phyloP scores from a whole-genome alignment of 1,140 invertebrate species.

The Diorhabda sublineata region DNA sequence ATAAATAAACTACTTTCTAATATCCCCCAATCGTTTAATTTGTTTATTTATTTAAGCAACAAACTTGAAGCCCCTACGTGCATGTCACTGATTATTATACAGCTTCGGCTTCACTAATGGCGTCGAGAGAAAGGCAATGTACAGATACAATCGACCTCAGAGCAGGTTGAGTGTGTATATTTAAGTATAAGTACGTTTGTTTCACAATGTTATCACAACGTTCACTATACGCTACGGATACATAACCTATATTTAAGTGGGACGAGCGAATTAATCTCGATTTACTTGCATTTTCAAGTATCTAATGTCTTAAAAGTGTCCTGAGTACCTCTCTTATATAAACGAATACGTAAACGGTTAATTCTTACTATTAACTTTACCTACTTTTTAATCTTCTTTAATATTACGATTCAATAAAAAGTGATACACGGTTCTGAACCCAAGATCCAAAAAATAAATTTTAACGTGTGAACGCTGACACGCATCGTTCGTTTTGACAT shows the following conservation, averaged over 20 bases:
- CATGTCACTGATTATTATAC: too few species aligned
- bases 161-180: constrained; percentile 18
- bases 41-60: too few species aligned
- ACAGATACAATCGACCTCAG: constrained; percentile 17
- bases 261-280: constrained; percentile 9
- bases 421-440: too few species aligned
- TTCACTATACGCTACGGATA: constrained; percentile 13
- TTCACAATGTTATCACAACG: constrained; percentile 19
- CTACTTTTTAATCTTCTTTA: neutral
- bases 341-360: neutral
- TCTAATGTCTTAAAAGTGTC: neutral
- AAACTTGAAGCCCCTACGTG: too few species aligned
- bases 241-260: constrained; percentile 21
- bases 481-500: too few species aligned
- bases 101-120: neutral
- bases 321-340: neutral
- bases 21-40: too few species aligned
- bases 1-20: too few species aligned
- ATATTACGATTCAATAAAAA: too few species aligned
- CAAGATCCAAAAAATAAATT: too few species aligned
- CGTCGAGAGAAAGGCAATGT: constrained; percentile 15
- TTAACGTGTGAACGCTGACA: too few species aligned
- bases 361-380: constrained; percentile 1
- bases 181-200: neutral
- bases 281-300: constrained; percentile 9